Conservation (phyloP, 2,888 invertebrate genomes). For the Ctena decussata region DNA sequence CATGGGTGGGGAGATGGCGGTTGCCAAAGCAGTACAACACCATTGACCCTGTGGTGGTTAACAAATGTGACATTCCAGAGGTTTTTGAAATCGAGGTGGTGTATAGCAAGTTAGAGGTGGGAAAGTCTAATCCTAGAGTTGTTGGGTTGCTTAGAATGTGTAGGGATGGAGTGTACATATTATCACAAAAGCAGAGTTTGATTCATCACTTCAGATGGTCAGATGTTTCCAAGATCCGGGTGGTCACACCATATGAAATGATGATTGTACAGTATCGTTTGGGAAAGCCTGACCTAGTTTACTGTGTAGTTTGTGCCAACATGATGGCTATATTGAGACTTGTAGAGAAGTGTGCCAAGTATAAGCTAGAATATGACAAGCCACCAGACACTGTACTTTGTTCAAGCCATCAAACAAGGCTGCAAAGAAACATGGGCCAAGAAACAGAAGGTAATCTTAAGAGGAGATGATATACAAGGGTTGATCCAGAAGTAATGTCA, state of each 20-base stretch:
- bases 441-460: too few species aligned
- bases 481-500: too few species aligned
- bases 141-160: conserved; percentile 66
- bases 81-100: conserved; percentile 72
- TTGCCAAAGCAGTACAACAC: conserved; percentile 63
- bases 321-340: conserved; percentile 65
- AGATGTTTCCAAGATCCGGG: conserved; percentile 71
- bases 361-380: conserved; percentile 66
- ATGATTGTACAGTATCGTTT: conserved; percentile 68
- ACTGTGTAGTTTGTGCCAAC: conserved; percentile 66
- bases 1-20: conserved; percentile 79
- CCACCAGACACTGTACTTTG: conserved; percentile 49
- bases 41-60: conserved; percentile 70
- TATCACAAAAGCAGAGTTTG: conserved; percentile 63
- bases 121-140: conserved; percentile 49
- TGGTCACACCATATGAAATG: conserved; percentile 75
- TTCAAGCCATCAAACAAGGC: conserved; percentile 17
- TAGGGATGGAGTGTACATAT: conserved; percentile 68
- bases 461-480: too few species aligned
- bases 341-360: conserved; percentile 60
- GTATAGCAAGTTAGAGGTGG: conserved; percentile 63
- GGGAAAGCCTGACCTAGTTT: conserved; percentile 73
- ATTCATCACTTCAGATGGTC: conserved; percentile 70
- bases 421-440: neutral
- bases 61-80: conserved; percentile 69